Evolutionary conservation across 1,140 invertebrate genomes (phyloP), one percentile per base, ranked within the genome.

Genomic region (Magallana gigas): DNA sequence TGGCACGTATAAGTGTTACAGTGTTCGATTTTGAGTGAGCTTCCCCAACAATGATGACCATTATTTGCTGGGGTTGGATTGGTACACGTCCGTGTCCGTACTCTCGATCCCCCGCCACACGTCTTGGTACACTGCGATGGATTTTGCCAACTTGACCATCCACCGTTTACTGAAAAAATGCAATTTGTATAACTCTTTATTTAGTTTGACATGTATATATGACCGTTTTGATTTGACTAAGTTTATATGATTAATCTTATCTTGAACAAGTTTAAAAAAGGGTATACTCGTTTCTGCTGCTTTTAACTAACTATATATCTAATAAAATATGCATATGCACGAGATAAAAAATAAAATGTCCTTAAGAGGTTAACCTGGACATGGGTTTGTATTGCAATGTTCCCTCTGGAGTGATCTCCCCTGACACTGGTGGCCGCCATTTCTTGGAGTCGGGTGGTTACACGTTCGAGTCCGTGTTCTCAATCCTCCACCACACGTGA

Each of bases 371-470:
- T 62, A 64, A 84, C 59, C 58, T 62, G 83, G 59, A 62, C 83
- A 84, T 6, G 59, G 6, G 5, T 6, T 57, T 8, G 60, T 60
- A 29, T 23, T 62, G 59, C 83, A 84, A 6, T 18, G 5, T 64
- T 48, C 59, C 0, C 11, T 62, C 12, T 48, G 58, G 11, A 23
- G 9, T 12, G 36, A 8, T 1, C 36, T 29, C 16, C 83, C 83
- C 36, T 64, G 58, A 62, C 83, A 84, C 9, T 8, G 11, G 14
- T 84, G 18, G 14, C 83, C 83, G 23, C 83, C 83, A 29, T 84
- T 64, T n/a, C 23, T 16, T 48, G 83, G 59, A n/a, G 59, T 11
- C 6, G 83, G 83, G 7, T 56, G 60, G 36, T 84, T 36, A 64
- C 83, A 84, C 29, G 14, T 60, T 16, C 83, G 23, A 29, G 60